Conservation (phyloP, 2,113 vertebrate species). For the Solea senegalensis region DNA sequence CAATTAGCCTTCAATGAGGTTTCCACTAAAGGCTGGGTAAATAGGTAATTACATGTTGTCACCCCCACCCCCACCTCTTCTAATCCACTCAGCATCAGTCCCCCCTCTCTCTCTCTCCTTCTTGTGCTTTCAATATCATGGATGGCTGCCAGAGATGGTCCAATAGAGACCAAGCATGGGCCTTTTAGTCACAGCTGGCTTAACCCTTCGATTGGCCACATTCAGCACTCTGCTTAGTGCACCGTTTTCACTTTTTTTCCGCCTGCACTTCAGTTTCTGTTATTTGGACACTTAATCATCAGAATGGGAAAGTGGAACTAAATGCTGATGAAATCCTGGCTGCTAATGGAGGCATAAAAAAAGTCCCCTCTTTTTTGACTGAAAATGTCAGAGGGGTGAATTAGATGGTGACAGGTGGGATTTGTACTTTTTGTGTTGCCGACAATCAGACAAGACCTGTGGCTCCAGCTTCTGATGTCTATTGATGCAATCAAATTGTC, state of each 20-base stretch:
- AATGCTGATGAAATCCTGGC: conserved; percentile 38
- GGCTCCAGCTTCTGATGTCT: conserved; percentile 25
- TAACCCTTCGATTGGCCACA: conserved; percentile 63
- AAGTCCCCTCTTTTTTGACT: conserved; percentile 7
- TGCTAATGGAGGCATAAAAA: conserved; percentile 19
- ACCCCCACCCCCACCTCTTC: conserved; percentile 57
- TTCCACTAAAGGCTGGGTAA: conserved; percentile 74
- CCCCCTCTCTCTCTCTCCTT: conserved; percentile 36
- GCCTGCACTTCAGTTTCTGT: conserved; percentile 13
- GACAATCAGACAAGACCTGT: conserved; percentile 26
- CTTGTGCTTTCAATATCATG: conserved; percentile 58
- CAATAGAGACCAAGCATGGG: conserved; percentile 59
- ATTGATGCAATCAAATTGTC: conserved; percentile 59
- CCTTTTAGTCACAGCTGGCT: conserved; percentile 73
- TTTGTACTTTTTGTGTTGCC: conserved; percentile 42
- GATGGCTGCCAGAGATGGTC: conserved; percentile 68
- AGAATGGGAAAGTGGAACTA: conserved; percentile 28
- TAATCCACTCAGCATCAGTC: conserved; percentile 73
- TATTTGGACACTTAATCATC: conserved; percentile 45
- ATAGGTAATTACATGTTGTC: conserved; percentile 81
- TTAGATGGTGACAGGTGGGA: conserved; percentile 28
- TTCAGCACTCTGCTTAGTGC: conserved; percentile 54
- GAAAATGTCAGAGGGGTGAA: conserved; percentile 29
- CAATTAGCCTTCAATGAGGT: conserved; percentile 75
- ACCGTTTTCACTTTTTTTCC: conserved; percentile 28